Base-by-base conservation (phyloP, 2,113 vertebrate genomes). In the Cynoglossus semilaevis region DNA sequence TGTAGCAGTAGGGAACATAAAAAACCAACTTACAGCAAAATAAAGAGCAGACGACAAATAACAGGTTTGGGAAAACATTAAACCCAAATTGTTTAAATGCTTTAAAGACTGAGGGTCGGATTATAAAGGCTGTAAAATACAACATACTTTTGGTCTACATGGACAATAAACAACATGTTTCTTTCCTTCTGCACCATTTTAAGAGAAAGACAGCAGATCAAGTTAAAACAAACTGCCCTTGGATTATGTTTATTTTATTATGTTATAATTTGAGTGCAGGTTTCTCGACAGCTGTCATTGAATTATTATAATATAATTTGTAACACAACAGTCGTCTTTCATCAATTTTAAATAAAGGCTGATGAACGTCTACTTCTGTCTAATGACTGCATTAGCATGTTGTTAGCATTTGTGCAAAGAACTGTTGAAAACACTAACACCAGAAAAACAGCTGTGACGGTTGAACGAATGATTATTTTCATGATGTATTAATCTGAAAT, bases 1-100 rank as follows among this genome's bases (percentile, higher is more conserved):
- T 61, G 67, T 84, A 88, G 74, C 84, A 75, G 67, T 40, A 51
- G 11, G 17, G 74, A 67, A 76, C 82, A 87, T 81, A 47, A 50
- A 55, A 56, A 64, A 72, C 69, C 46, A 16, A 44, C 8, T 15
- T 43, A 55, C 18, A 15, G 37, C 53, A 42, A 67, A 62, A 58
- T 43, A 54, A 12, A 42, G 15, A 52, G 42, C 63, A 18, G 36
- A 68, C 10, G 53, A 60, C 35, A 34, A 40, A 64, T 58, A 71
- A n/a, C 52, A 35, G 29, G 19, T n/a, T 50, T 9, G 36, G 14
- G 42, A 64, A 49, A 59, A 22, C 14, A 6, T 17, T 18, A 22
- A 7, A 45, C 65, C 34, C 45, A 50, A 38, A 62, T 63, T 48
- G 17, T 48, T 41, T 7, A 11, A 48, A 34, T 45, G 19, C 57